Conservation (phyloP, 2,888 invertebrate genomes). For the Dicycla oo region DNA sequence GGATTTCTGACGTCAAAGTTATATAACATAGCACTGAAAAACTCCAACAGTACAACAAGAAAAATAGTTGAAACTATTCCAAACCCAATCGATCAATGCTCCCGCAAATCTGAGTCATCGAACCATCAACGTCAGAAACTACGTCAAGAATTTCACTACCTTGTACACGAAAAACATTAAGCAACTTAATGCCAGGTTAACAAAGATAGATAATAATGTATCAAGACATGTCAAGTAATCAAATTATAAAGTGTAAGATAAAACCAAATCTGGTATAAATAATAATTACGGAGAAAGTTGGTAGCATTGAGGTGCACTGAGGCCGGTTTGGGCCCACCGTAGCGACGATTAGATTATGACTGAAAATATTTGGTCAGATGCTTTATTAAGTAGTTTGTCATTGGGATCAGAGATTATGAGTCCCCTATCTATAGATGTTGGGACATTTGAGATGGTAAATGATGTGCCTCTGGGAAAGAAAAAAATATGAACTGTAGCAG, state of each 20-base stretch:
- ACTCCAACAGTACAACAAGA: conserved; percentile 16
- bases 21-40: not conserved
- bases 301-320: conserved; percentile 72
- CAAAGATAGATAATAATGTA: conserved; percentile 67
- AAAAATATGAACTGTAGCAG: conserved; percentile 43
- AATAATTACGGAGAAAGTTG: conserved; percentile 88
- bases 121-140: conserved; percentile 23
- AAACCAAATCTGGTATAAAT: conserved; percentile 82
- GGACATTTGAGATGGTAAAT: conserved; percentile 57
- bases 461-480: conserved; percentile 38
- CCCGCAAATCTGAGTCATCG: conserved; percentile 43
- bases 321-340: conserved; percentile 68
- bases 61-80: conserved; percentile 35
- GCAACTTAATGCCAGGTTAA: conserved; percentile 51
- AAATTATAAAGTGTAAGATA: conserved; percentile 77
- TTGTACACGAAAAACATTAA: conserved; percentile 37
- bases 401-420: conserved; percentile 60
- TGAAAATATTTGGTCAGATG: conserved; percentile 81
- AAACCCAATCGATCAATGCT: conserved; percentile 27
- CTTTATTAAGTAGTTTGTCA: conserved; percentile 71
- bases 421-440: conserved; percentile 54
- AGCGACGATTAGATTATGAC: conserved; percentile 74
- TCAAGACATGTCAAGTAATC: conserved; percentile 70
- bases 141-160: conserved; percentile 28
- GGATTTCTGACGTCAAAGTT: not conserved